These are phyloP conservation scores for Chrysochloris asiatica DNA, from an alignment of 2,113 vertebrate species.

Conservation along the genomic window DNA sequence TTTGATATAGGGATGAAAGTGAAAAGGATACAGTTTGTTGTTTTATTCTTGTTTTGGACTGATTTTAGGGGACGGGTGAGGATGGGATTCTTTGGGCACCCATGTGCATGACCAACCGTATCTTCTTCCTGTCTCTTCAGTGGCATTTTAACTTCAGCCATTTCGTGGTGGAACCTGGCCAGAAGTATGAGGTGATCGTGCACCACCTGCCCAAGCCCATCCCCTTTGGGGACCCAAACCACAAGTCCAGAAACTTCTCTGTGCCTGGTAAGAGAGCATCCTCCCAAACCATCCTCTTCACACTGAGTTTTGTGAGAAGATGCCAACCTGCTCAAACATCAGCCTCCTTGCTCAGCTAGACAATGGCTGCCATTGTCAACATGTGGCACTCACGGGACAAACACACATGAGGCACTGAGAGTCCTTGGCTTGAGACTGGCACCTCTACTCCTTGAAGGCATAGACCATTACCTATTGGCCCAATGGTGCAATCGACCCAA, in stretches of 20 bases:
- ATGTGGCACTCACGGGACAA: not conserved
- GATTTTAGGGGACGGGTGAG: rapidly evolving
- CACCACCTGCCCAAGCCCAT: constrained; percentile 86
- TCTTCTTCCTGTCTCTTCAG: constrained; percentile 71
- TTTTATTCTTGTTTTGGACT: not conserved
- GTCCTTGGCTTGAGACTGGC: too few species aligned
- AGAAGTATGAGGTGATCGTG: constrained; percentile 85
- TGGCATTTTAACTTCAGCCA: constrained; percentile 86
- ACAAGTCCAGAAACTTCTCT: constrained; percentile 60
- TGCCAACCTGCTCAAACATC: not conserved
- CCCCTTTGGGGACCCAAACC: constrained; percentile 81
- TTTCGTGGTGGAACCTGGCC: constrained; percentile 86
- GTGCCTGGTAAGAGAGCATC: constrained; percentile 82
- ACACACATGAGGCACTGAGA: not conserved
- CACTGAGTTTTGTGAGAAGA: not conserved
- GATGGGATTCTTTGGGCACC: not conserved
- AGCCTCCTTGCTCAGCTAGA: not conserved
- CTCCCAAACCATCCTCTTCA: not conserved
- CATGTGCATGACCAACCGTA: not conserved
- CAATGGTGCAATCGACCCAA: not conserved
- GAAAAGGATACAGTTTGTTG: not conserved
- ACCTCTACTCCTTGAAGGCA: not conserved
- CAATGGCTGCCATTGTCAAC: not conserved
- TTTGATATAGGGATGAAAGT: not conserved
- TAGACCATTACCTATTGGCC: not conserved